Base-by-base conservation (phyloP, 2,888 invertebrate species). In the Barypeithes pellucidus region DNA sequence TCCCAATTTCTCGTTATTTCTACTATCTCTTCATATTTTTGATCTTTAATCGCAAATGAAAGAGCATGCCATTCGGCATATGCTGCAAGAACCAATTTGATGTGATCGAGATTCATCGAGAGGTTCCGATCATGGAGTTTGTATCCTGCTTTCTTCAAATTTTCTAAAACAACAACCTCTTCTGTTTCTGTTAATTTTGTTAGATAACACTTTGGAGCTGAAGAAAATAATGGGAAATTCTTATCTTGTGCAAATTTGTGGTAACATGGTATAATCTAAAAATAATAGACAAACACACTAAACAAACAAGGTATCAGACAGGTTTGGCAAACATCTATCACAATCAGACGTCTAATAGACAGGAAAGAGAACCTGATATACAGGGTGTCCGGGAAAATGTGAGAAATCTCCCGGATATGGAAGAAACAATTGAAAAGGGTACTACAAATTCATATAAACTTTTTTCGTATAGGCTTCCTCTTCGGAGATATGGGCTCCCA, bases 51-150 rank as follows among this genome's bases (percentile, higher is more conserved):
- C 2, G 47, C 72, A 52, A 75, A 72, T 3, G 76, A 73, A 11
- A 76, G 45, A 22, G 72, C 73, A 45, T 76, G 76, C 76, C 73
- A 76, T 52, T 76, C 52, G 0, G 72, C 76, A 18, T 76, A 76
- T 16, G 73, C 65, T 67, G 70, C 57, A 2, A 76, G 47, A 43
- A 76, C 65, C 39, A 73, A 50, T 29, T 70, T 66, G 12, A 72
- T 73, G 41, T 76, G 76, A 18, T 57, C 39, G 11, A 71, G 0
- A 47, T 67, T 50, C 73, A 76, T 73, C 12, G 71, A 36, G 11
- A 0, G 29, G 20, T 57, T 50, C 60, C 65, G 20, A n/a, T 70
- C 61, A 45, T 76, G 60, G 0, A 73, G 20, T 14, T 41, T 36
- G 41, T 70, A 76, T 4, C 71, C 76, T n/a, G 39, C 9, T 39